phyloP scores from a whole-genome alignment of 2,797 vertebrate species.

The Psittacula derbiana region DNA sequence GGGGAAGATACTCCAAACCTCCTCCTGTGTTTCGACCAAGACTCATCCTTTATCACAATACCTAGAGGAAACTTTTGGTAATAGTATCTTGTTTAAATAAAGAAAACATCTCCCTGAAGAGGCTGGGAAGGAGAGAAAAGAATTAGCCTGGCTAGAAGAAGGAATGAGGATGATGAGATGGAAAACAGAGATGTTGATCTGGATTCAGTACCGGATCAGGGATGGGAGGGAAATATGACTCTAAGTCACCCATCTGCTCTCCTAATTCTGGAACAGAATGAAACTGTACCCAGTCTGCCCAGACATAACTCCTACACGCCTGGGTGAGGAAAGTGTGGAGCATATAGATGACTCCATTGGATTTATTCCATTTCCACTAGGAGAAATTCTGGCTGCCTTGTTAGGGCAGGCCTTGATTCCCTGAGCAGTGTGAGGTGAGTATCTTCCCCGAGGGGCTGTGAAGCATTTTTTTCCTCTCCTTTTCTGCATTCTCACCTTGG shows the following conservation, averaged over 20 bases:
- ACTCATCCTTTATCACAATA: neutral
- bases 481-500: neutral
- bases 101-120: neutral
- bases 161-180: neutral
- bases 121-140: neutral
- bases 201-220: conserved; percentile 54
- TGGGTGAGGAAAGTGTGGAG: conserved; percentile 52
- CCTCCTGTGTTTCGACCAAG: neutral
- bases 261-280: conserved; percentile 62
- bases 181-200: conserved; percentile 56
- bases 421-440: neutral
- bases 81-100: neutral
- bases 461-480: neutral
- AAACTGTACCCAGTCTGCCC: conserved; percentile 64
- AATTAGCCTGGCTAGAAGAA: neutral
- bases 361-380: conserved; percentile 27
- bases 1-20: neutral
- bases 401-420: conserved; percentile 23
- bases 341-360: conserved; percentile 61
- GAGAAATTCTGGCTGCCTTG: conserved; percentile 14
- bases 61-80: neutral
- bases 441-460: neutral
- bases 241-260: conserved; percentile 67
- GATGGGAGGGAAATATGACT: conserved; percentile 56
- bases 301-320: conserved; percentile 64